Conservation (phyloP, 2,113 vertebrate genomes). For the Phocoena sinus region DNA sequence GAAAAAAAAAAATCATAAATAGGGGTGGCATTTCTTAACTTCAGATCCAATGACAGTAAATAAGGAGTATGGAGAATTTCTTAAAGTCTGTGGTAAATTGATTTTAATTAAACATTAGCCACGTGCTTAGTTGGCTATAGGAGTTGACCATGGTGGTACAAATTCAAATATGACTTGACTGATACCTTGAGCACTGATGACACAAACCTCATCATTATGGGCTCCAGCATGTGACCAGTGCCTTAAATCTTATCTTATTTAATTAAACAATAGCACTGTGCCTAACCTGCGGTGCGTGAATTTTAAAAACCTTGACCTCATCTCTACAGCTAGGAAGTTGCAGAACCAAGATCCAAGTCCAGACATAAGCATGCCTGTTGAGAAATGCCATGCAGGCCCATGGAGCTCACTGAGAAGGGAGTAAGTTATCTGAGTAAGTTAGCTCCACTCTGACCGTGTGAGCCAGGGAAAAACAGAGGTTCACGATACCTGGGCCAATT, state of each 20-base stretch:
- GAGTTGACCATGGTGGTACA: neutral
- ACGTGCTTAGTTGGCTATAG: neutral
- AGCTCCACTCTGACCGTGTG: neutral
- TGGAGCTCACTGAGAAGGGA: neutral
- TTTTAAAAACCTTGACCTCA: neutral
- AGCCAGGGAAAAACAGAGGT: neutral
- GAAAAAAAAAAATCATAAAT: neutral
- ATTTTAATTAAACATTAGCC: neutral
- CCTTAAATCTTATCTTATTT: neutral
- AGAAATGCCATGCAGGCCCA: neutral
- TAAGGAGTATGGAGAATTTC: neutral
- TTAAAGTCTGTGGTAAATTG: neutral
- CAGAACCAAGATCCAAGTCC: neutral
- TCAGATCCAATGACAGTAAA: neutral
- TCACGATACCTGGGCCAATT: neutral
- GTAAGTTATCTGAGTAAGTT: neutral
- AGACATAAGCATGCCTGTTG: no score
- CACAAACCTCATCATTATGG: neutral
- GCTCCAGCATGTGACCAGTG: rapidly evolving
- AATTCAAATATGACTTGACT: neutral
- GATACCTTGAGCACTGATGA: neutral
- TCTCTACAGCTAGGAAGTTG: neutral
- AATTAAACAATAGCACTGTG: neutral
- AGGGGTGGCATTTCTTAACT: neutral
- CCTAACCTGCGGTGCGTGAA: neutral